These are phyloP conservation scores for Sebastes diaconus DNA, from an alignment of 2,797 vertebrate species.

Conservation along the genomic window DNA sequence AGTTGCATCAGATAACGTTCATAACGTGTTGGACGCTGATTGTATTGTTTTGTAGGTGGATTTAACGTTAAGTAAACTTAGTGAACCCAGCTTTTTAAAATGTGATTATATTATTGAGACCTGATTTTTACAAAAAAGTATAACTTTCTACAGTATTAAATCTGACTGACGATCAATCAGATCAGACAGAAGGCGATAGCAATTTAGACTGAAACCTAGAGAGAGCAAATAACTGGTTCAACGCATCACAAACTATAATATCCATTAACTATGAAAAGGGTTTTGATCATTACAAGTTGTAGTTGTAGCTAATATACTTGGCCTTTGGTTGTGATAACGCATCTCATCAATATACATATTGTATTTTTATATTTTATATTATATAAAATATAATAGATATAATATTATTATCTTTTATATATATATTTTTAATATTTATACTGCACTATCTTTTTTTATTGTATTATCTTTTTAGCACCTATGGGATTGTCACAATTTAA, in stretches of 20 bases:
- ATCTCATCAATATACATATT: too few relatives aligned
- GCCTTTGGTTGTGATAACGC: background rate
- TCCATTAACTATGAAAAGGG: background rate
- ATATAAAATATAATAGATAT: too few relatives aligned
- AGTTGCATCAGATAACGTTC: background rate
- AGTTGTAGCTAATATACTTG: background rate
- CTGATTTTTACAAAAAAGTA: too few relatives aligned
- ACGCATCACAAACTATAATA: background rate
- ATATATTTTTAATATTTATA: too few relatives aligned
- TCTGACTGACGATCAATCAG: background rate
- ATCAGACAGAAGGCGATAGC: accelerated
- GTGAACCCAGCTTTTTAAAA: background rate
- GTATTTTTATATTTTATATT: too few relatives aligned
- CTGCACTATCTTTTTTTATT: too few relatives aligned
- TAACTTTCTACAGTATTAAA: background rate
- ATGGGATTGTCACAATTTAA: accelerated
- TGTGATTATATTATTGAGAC: background rate
- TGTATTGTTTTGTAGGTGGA: too few relatives aligned
- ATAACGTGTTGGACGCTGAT: background rate
- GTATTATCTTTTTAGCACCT: too few relatives aligned
- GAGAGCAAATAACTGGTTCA: background rate
- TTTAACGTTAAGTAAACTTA: background rate
- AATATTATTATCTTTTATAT: too few relatives aligned
- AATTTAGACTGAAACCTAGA: background rate
- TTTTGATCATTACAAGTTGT: background rate